Conservation (phyloP, 2,113 vertebrate genomes). For the Gavialis gangeticus region DNA sequence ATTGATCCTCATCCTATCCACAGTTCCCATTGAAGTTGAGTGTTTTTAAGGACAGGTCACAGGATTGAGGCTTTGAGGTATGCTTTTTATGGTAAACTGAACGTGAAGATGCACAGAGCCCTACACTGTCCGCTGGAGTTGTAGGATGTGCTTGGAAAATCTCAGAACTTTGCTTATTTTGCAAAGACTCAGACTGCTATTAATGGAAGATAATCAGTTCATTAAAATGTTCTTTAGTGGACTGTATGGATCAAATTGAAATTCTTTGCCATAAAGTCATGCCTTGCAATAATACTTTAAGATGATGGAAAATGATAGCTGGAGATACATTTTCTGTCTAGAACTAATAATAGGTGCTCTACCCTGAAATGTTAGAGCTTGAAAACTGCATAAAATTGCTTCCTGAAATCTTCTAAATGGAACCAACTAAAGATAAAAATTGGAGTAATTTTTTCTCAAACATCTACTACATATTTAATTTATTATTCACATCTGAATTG, state of each 20-base stretch:
- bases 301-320: not conserved
- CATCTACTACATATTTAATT: not conserved
- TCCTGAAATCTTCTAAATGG: slow-evolving; percentile 16
- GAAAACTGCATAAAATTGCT: slow-evolving; percentile 9
- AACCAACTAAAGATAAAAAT: slow-evolving; percentile 1
- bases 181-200: not conserved
- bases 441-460: not conserved
- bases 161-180: not conserved
- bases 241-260: slow-evolving; percentile 3
- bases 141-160: not conserved
- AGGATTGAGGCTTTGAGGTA: not conserved
- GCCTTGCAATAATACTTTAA: not conserved
- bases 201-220: not conserved
- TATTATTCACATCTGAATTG: not conserved
- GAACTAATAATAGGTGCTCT: slow-evolving; percentile 37
- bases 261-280: not conserved
- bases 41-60: rapidly evolving
- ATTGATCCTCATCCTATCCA: too few relatives aligned
- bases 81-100: not conserved
- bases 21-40: too few relatives aligned
- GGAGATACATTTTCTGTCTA: slow-evolving; percentile 34
- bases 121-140: not conserved
- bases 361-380: slow-evolving; percentile 10
- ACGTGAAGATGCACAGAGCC: not conserved
- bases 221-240: not conserved